Percentiles rank a stretch among this genome's conserved stretches.
phyloP scores from a whole-genome alignment of 2,113 vertebrate genomes.

The Empidonax alnorum region DNA sequence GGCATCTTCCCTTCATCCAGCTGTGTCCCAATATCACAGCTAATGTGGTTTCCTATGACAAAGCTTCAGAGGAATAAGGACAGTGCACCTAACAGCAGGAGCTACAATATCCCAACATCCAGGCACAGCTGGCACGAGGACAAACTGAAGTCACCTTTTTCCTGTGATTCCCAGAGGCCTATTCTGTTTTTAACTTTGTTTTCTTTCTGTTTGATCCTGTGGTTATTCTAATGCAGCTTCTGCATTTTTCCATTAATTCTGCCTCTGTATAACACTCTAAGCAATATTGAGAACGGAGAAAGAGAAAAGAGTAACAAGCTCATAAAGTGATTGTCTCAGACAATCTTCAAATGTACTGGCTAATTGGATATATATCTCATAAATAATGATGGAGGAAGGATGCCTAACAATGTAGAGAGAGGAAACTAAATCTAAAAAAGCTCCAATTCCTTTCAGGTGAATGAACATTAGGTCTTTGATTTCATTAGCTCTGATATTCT shows the following conservation, averaged over 20 bases:
- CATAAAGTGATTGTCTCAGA: neutral
- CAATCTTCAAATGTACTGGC: neutral
- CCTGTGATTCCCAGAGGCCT: slow-evolving; percentile 1
- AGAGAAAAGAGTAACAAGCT: neutral
- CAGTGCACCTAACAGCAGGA: neutral
- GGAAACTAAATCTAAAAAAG: neutral
- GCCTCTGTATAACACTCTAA: neutral
- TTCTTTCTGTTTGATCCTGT: neutral
- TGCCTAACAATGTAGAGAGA: neutral
- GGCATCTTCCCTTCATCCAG: neutral
- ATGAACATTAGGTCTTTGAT: slow-evolving; percentile 10
- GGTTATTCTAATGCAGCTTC: neutral
- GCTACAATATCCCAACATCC: neutral
- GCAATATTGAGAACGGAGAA: neutral
- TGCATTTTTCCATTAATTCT: slow-evolving; percentile 10
- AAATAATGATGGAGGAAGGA: neutral
- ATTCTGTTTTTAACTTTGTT: slow-evolving; percentile 40
- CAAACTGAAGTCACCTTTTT: slow-evolving; percentile 39
- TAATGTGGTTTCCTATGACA: neutral
- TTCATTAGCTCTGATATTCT: slow-evolving; percentile 1
- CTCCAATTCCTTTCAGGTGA: neutral
- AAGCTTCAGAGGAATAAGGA: neutral
- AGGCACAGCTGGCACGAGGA: neutral
- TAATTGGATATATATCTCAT: slow-evolving; percentile 13
- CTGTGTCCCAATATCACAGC: neutral